phyloP scores from a whole-genome alignment of 2,888 invertebrate species.

The Drosophila percnosoma region DNA sequence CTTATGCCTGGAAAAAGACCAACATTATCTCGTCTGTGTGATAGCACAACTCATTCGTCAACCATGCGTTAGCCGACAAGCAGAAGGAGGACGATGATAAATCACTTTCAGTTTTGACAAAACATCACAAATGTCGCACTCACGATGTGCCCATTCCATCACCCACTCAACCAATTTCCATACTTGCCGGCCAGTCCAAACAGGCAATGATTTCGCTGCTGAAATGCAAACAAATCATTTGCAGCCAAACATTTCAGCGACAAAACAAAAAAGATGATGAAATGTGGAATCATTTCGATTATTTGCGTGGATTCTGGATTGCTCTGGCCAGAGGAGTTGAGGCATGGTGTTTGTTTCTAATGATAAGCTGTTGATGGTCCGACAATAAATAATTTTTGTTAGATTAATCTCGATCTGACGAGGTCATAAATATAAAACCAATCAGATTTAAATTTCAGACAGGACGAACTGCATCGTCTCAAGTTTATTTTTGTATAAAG shows the following conservation, averaged over 20 bases:
- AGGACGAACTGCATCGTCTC: neutral
- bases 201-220: constrained; percentile 40
- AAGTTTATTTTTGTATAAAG: neutral
- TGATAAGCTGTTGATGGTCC: constrained; percentile 31
- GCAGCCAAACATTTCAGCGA: constrained; percentile 49
- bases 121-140: constrained; percentile 72
- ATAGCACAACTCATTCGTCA: constrained; percentile 53
- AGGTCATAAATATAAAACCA: constrained; percentile 10
- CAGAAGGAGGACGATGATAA: constrained; percentile 59
- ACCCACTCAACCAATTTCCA: constrained; percentile 55
- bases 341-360: constrained; percentile 11
- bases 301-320: neutral
- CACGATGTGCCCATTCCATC: constrained; percentile 55
- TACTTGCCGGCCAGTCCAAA: constrained; percentile 43
- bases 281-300: constrained; percentile 28
- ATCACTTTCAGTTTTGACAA: constrained; percentile 79
- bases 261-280: constrained; percentile 9
- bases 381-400: constrained; percentile 17
- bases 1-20: constrained; percentile 26
- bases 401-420: constrained; percentile 32
- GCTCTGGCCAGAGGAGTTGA: neutral
- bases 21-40: constrained; percentile 38
- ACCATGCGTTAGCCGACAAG: constrained; percentile 25
- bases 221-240: constrained; percentile 65
- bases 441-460: constrained; percentile 14